Conservation (phyloP, 2,113 vertebrate genomes). For the Corythoichthys intestinalis region DNA sequence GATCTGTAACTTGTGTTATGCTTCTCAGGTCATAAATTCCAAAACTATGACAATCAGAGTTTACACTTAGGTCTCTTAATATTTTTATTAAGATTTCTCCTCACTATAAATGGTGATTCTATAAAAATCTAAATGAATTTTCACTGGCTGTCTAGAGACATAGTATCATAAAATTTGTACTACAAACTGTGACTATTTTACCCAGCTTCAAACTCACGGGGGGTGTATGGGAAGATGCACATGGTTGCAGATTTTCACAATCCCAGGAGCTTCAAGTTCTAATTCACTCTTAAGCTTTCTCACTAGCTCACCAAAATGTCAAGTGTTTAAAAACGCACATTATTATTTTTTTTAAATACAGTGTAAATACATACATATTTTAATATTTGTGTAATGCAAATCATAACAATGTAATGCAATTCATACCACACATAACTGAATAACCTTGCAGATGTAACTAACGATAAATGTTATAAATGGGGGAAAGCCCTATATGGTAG, state of each 20-base stretch:
- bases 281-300: not conserved
- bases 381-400: too few species aligned
- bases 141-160: too few species aligned
- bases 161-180: too few species aligned
- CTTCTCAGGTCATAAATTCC: not conserved
- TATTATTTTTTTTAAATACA: too few species aligned
- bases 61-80: not conserved
- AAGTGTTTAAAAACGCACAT: not conserved
- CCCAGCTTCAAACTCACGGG: not conserved
- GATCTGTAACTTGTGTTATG: not conserved
- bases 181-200: not conserved
- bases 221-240: not conserved
- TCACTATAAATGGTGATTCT: not conserved
- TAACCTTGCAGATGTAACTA: not conserved
- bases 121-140: not conserved
- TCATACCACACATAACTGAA: too few species aligned
- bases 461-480: not conserved
- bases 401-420: too few species aligned
- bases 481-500: not conserved
- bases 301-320: not conserved
- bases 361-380: too few species aligned
- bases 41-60: not conserved
- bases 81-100: not conserved
- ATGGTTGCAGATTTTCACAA: not conserved
- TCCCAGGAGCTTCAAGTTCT: not conserved